Percentiles rank a stretch among this genome's conserved stretches.
Conservation (phyloP, 2,797 vertebrate genomes). For the Crotalus adamanteus region DNA sequence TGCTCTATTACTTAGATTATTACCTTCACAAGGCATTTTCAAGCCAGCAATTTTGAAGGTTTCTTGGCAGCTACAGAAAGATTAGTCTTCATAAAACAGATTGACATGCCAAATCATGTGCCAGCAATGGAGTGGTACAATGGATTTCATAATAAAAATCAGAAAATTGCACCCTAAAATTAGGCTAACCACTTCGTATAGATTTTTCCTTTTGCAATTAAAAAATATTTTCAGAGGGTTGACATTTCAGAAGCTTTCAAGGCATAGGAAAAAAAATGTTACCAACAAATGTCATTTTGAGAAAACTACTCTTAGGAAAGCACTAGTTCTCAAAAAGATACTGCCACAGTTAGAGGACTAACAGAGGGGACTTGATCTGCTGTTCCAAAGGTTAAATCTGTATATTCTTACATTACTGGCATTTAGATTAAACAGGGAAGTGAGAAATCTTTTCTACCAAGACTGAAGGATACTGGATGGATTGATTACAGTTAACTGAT, state of each 20-base stretch:
- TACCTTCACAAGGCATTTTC: conserved; percentile 19
- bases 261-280: background rate
- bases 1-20: conserved; percentile 31
- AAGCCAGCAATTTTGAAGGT: background rate
- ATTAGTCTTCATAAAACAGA: conserved; percentile 30
- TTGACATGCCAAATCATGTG: background rate
- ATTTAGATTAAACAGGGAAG: background rate
- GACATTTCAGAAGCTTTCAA: background rate
- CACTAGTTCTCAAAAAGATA: background rate
- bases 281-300: background rate
- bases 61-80: conserved; percentile 27
- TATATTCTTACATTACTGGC: background rate
- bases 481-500: background rate
- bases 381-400: background rate
- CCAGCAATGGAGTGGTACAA: conserved; percentile 16
- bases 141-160: conserved; percentile 8
- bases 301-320: background rate
- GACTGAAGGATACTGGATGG: background rate
- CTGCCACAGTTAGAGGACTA: background rate
- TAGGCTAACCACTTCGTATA: background rate
- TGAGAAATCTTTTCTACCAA: background rate
- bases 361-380: background rate
- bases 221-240: background rate
- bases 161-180: conserved; percentile 2
- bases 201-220: background rate